Evolutionary conservation across 2,797 vertebrate species (phyloP).

Genomic region (Falco naumanni): DNA sequence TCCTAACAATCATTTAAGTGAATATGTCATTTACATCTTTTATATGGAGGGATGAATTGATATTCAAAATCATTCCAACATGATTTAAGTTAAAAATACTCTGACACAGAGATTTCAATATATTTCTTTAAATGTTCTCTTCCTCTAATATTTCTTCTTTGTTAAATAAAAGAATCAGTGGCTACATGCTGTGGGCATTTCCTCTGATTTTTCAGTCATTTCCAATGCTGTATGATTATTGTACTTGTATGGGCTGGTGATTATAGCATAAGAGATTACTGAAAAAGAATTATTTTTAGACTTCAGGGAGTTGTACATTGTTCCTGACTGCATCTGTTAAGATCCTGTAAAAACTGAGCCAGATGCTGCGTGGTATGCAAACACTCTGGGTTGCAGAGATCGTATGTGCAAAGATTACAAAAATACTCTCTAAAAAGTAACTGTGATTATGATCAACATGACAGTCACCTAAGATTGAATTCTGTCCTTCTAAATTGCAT

Average conservation of each 20-base stretch:
- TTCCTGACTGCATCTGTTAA: constrained; percentile 44
- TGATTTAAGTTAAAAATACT: background rate
- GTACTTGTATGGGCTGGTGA: background rate
- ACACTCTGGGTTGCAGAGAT: constrained; percentile 17
- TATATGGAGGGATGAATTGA: background rate
- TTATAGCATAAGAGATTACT: background rate
- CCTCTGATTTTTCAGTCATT: background rate
- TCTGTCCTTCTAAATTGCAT: background rate
- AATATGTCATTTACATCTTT: background rate
- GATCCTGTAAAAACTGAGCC: constrained; percentile 22
- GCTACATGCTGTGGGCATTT: background rate
- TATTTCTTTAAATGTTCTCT: background rate
- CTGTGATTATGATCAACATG: constrained; percentile 15
- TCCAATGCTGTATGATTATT: background rate
- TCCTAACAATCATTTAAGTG: background rate
- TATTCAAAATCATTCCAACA: background rate
- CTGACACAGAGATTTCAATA: background rate
- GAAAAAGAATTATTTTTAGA: constrained; percentile 51
- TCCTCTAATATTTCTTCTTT: background rate
- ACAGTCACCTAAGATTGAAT: constrained; percentile 3
- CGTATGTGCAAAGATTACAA: constrained; percentile 4
- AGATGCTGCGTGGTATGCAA: constrained; percentile 54
- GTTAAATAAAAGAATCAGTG: background rate
- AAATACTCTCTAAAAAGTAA: constrained; percentile 33
- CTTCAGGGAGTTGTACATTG: constrained; percentile 14